phyloP scores from a whole-genome alignment of 1,140 invertebrate species.

The Hormaphis cornu region DNA sequence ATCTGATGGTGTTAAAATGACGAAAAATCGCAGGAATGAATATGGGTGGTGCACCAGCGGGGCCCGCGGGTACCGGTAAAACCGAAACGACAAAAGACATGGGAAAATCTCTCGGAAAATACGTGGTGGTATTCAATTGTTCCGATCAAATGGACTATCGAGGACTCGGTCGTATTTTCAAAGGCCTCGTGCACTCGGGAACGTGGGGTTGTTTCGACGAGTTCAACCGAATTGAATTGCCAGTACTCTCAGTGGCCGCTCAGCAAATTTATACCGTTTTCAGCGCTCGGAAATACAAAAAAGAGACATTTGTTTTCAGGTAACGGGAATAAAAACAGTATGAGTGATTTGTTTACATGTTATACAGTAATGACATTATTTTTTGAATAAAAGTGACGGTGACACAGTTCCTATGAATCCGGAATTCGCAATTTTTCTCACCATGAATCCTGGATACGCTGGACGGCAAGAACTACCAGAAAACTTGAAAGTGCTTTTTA shows the following conservation, averaged over 20 bases:
- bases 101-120: slow-evolving; percentile 77
- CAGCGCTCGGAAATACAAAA: slow-evolving; percentile 74
- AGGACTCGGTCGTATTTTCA: slow-evolving; percentile 69
- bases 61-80: slow-evolving; percentile 79
- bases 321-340: slow-evolving; percentile 38
- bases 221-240: slow-evolving; percentile 86
- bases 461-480: slow-evolving; percentile 77
- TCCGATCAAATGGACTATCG: slow-evolving; percentile 95
- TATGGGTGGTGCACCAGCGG: slow-evolving; percentile 86
- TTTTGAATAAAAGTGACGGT: slow-evolving; percentile 69
- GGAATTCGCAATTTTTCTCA: slow-evolving; percentile 84
- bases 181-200: slow-evolving; percentile 80
- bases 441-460: slow-evolving; percentile 89
- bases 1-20: too few species aligned
- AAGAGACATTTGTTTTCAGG: slow-evolving; percentile 71
- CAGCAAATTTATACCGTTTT: slow-evolving; percentile 73
- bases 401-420: slow-evolving; percentile 62
- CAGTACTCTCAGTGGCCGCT: slow-evolving; percentile 85
- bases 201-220: slow-evolving; percentile 94
- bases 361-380: not conserved
- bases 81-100: slow-evolving; percentile 91
- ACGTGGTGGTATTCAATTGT: slow-evolving; percentile 94
- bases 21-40: slow-evolving; percentile 67
- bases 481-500: slow-evolving; percentile 61
- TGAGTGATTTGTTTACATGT: not conserved